A percentile compares a stretch with the other conserved stretches of the same genome.
Evolutionary conservation across 2,113 vertebrate genomes (phyloP).

Genomic region (Prunella fulvescens): DNA sequence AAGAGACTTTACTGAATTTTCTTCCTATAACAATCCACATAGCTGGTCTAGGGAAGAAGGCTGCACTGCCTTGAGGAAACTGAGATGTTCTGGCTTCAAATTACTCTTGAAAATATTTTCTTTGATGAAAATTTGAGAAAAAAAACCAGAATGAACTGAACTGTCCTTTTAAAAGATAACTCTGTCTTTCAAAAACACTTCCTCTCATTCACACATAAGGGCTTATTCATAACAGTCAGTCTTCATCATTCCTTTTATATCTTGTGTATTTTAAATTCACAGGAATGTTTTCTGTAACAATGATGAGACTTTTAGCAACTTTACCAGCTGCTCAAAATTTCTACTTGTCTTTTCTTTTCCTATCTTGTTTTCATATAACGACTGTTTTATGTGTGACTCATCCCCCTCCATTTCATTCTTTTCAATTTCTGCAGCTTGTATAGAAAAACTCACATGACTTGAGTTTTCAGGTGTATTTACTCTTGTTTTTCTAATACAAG

Average conservation of each 20-base stretch:
- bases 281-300: background rate
- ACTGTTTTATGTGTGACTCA: background rate
- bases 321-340: background rate
- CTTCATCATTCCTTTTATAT: background rate
- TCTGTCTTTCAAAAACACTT: background rate
- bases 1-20: background rate
- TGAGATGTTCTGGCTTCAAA: background rate
- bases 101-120: background rate
- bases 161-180: background rate
- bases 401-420: background rate
- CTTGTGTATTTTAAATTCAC: background rate
- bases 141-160: background rate
- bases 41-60: background rate
- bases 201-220: background rate
- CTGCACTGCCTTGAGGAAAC: background rate
- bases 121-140: background rate
- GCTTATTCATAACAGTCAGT: background rate
- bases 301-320: background rate
- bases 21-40: background rate
- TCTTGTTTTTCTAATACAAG: background rate
- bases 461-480: background rate
- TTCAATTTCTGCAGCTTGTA: background rate
- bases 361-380: background rate
- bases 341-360: background rate
- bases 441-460: background rate